Percentiles rank a stretch among this genome's conserved stretches.
Conservation (phyloP, 1,140 invertebrate genomes). For the Monomorium pharaonis region DNA sequence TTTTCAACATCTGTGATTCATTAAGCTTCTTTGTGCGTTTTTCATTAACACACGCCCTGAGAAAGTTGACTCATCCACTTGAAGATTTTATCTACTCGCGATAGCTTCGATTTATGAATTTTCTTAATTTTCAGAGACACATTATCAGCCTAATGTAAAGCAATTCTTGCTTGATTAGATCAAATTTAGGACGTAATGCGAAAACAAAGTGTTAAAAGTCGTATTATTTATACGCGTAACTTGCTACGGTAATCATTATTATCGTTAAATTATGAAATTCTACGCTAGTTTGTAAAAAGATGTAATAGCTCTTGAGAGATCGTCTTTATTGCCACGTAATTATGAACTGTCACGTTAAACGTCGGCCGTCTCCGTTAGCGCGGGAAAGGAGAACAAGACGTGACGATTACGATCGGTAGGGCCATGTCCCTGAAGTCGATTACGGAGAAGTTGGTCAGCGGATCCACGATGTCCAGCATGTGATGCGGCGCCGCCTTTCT, state of each 20-base stretch:
- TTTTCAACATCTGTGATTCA: conserved; percentile 19
- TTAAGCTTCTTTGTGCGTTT: conserved; percentile 11
- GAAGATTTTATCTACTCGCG: conserved; percentile 8
- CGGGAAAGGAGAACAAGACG: background rate
- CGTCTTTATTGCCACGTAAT: background rate
- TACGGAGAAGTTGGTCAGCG: conserved; percentile 92
- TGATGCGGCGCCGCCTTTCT: conserved; percentile 92
- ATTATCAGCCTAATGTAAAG: background rate
- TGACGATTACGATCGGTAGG: conserved; percentile 90
- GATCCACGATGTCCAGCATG: conserved; percentile 94
- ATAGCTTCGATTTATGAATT: background rate
- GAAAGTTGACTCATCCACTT: background rate
- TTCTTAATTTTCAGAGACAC: background rate
- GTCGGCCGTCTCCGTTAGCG: background rate
- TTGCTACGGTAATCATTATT: background rate
- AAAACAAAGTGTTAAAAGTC: background rate
- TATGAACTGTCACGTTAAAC: conserved; percentile 3
- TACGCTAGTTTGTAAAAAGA: background rate
- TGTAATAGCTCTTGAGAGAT: background rate
- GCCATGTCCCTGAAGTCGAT: conserved; percentile 93
- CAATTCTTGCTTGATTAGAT: background rate
- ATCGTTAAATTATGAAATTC: conserved; percentile 1
- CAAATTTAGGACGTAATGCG: background rate
- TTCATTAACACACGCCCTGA: background rate
- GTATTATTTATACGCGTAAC: background rate